phyloP scores from a whole-genome alignment of 2,113 vertebrate genomes.

The Alethe castanea region DNA sequence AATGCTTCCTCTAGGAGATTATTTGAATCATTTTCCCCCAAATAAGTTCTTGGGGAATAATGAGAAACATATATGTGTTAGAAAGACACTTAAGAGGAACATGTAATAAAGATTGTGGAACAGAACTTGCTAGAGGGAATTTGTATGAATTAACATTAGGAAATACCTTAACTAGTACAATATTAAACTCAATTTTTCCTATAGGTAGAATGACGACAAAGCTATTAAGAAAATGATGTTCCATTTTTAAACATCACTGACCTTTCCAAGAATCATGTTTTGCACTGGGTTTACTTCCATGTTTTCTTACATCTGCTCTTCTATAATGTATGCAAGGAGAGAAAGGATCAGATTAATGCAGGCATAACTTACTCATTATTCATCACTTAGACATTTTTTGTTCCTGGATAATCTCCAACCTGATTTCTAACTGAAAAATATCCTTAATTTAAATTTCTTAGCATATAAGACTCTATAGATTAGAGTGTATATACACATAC shows the following conservation, averaged over 20 bases:
- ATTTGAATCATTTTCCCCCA: neutral
- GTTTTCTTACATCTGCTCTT: neutral
- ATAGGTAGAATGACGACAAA: neutral
- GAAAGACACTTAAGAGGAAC: neutral
- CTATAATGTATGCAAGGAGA: neutral
- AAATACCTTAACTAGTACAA: neutral
- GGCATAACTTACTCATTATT: neutral
- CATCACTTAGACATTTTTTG: neutral
- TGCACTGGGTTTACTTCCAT: neutral
- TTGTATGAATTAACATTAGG: neutral
- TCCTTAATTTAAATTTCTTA: constrained; percentile 5
- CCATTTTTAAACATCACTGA: neutral
- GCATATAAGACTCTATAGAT: neutral
- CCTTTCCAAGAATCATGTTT: neutral
- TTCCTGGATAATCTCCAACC: neutral
- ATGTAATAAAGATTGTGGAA: neutral
- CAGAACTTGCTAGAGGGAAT: neutral
- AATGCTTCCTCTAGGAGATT: neutral
- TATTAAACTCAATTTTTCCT: neutral
- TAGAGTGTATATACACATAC: neutral
- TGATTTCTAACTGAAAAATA: constrained; percentile 18
- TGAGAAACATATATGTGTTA: neutral
- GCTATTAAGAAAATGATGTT: neutral
- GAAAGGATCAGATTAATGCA: neutral
- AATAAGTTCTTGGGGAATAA: neutral